Base-by-base conservation (phyloP, 2,113 vertebrate genomes). In the Gymnogyps californianus region DNA sequence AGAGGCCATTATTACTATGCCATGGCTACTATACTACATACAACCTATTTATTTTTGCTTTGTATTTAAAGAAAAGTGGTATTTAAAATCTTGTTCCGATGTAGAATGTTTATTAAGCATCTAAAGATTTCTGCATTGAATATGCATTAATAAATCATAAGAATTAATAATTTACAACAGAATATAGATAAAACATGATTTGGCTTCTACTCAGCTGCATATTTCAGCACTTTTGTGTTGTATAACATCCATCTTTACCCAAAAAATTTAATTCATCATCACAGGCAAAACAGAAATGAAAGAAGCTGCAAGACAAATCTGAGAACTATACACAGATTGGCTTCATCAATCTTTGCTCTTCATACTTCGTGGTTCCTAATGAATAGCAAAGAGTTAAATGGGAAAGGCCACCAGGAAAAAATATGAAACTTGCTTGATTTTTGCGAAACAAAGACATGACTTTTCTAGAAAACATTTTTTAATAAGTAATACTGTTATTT, bases 81-180 rank as follows among this genome's bases (percentile, higher is more conserved):
- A n/a, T 55, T 89, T 25, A 57, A 93, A 91, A 22, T 91, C 69
- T 42, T 86, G 20, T 72, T 61, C 42, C 12, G 36, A n/a, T 52
- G 62, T 40, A 57, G 65, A 55, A 31, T 76, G 21, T 66, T 86
- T 84, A 61, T 65, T 79, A 62, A 77, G 66, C 78, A 79, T 55
- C 69, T 78, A 25, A 85, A 74, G 29, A 58, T 55, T 87, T 78
- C 44, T 93, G 58, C 61, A 55, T 22, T 93, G 38, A 89, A 44
- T 76, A 51, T 57, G 58, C 38, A 95, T 95, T 76, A 95, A 70
- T 83, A 92, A 93, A 9, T 83, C 71, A 79, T 57, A 67, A 76
- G 57, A 87, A 93, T 96, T 95, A 91, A 96, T 91, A 87, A 91
- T 94, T 96, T 76, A 96, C 81, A 85, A 8, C n/a, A n/a, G 57